A percentile compares a stretch with the other conserved stretches of the same genome.
Conservation (phyloP, 1,140 invertebrate species). For the Euschistus heros region DNA sequence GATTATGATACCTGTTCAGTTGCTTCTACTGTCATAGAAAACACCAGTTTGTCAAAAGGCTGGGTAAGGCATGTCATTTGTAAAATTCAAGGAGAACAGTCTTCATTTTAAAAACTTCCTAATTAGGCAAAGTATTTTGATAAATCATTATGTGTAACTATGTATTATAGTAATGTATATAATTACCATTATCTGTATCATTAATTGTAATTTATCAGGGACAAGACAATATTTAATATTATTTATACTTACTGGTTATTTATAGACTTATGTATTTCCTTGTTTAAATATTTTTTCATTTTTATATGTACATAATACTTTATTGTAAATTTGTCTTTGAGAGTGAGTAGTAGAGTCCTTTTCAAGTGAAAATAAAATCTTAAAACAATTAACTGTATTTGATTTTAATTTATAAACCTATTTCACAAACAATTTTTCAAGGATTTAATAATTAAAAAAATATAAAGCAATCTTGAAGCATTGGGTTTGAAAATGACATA, state of each 20-base stretch:
- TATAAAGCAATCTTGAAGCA: too few species aligned
- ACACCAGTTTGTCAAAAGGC: conserved; percentile 33
- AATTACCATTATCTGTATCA: neutral
- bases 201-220: conserved; percentile 13
- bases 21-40: conserved; percentile 38
- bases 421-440: too few species aligned
- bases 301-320: conserved; percentile 9
- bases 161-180: neutral
- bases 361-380: conserved; percentile 1
- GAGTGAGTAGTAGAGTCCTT: neutral
- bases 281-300: conserved; percentile 9
- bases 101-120: neutral
- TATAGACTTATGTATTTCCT: neutral
- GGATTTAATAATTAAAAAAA: too few species aligned
- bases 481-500: too few species aligned
- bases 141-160: neutral
- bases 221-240: conserved; percentile 9
- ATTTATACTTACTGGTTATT: neutral
- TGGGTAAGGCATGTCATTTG: conserved; percentile 43
- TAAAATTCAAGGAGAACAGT: conserved; percentile 36
- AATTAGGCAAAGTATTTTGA: neutral
- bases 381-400: too few species aligned
- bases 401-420: too few species aligned
- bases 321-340: conserved; percentile 5
- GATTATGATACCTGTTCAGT: conserved; percentile 39